phyloP scores from a whole-genome alignment of 2,113 vertebrate species.

The Channa maculata region DNA sequence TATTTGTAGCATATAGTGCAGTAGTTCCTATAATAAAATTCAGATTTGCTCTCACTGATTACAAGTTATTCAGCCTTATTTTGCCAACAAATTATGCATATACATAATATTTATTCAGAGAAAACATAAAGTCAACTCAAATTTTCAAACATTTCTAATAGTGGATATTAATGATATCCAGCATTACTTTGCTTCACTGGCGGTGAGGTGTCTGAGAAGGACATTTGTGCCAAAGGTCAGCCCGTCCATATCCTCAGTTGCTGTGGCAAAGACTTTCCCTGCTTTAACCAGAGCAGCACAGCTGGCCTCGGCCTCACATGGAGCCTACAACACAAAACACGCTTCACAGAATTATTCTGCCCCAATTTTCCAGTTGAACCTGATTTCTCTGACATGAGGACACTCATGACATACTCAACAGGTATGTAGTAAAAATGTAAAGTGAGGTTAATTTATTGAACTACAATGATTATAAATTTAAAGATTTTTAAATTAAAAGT shows the following conservation, averaged over 20 bases:
- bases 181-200: conserved; percentile 93
- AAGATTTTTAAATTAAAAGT: not conserved
- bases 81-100: too few relatives aligned
- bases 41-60: too few relatives aligned
- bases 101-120: too few relatives aligned
- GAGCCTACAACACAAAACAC: conserved; percentile 79
- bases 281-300: conserved; percentile 90
- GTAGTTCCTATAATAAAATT: too few relatives aligned
- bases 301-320: conserved; percentile 95
- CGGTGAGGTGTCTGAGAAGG: conserved; percentile 93
- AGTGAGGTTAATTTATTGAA: too few relatives aligned
- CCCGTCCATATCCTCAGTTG: conserved; percentile 98
- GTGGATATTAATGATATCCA: not conserved
- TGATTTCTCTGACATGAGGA: not conserved
- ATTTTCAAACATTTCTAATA: not conserved
- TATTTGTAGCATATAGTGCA: too few relatives aligned
- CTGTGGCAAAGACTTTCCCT: conserved; percentile 92
- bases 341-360: not conserved
- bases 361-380: too few relatives aligned
- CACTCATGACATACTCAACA: too few relatives aligned
- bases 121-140: not conserved
- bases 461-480: too few relatives aligned
- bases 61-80: too few relatives aligned
- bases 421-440: too few relatives aligned
- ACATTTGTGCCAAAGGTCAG: conserved; percentile 94